Evolutionary conservation across 2,113 vertebrate genomes (phyloP).

Genomic region (Xiphophorus hellerii): DNA sequence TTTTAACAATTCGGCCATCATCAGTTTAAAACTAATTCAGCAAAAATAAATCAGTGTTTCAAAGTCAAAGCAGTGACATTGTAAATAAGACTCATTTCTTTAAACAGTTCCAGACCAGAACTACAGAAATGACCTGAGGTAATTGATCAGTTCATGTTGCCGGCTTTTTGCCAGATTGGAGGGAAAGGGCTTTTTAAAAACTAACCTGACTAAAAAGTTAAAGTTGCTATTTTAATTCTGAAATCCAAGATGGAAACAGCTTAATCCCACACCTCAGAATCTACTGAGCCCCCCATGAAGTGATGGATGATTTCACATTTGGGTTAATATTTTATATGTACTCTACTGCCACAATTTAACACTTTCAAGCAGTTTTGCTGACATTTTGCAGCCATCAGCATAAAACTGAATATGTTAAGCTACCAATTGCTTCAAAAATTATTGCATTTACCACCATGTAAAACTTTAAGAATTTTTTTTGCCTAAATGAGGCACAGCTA

Average conservation of each 20-base stretch:
- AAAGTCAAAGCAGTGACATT: neutral
- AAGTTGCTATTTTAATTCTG: neutral
- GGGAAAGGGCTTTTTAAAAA: neutral
- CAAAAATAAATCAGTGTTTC: neutral
- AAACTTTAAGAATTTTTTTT: neutral
- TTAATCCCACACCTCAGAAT: neutral
- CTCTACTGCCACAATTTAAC: neutral
- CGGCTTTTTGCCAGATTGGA: no score
- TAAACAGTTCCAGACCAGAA: no score
- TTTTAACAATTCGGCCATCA: neutral
- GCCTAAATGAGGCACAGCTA: neutral
- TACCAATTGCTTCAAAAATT: neutral
- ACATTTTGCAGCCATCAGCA: neutral
- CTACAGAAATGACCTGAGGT: no score
- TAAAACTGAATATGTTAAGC: neutral
- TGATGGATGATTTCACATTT: neutral
- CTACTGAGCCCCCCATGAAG: neutral
- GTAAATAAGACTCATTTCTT: no score
- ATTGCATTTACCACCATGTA: conserved; percentile 2
- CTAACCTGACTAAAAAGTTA: neutral
- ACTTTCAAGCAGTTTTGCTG: neutral
- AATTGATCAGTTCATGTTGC: neutral
- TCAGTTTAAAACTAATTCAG: neutral
- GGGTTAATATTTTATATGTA: neutral
- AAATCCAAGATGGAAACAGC: neutral